These are phyloP conservation scores for Camponotus vicinus DNA, from an alignment of 1,140 invertebrate species.

Conservation along the genomic window DNA sequence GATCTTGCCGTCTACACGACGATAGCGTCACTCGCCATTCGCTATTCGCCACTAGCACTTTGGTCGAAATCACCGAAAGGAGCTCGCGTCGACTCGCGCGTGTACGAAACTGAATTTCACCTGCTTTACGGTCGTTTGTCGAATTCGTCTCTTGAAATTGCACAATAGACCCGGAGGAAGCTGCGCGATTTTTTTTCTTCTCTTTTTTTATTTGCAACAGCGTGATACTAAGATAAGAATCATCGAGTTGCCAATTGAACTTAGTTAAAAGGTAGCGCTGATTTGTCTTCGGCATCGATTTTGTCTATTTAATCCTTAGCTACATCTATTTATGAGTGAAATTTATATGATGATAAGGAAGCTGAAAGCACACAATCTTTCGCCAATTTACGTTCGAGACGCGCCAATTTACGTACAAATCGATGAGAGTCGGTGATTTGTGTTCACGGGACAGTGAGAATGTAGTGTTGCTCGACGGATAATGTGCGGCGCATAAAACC, in stretches of 20 bases:
- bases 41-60: constrained; percentile 29
- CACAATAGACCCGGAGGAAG: neutral
- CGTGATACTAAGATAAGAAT: constrained; percentile 56
- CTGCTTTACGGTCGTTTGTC: neutral
- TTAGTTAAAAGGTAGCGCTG: constrained; percentile 9
- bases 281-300: neutral
- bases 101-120: neutral
- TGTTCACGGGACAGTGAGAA: constrained; percentile 29
- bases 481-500: constrained; percentile 5
- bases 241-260: constrained; percentile 47
- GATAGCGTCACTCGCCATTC: constrained; percentile 28
- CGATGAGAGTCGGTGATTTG: neutral
- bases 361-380: neutral
- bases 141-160: neutral
- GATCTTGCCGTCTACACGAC: constrained; percentile 37
- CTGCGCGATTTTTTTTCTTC: neutral
- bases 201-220: neutral
- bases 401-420: constrained; percentile 5
- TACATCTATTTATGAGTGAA: constrained; percentile 5
- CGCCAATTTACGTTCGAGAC: constrained; percentile 7
- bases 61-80: constrained; percentile 18
- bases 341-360: neutral
- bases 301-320: constrained; percentile 17
- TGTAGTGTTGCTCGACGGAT: neutral
- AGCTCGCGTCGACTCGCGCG: neutral